These are phyloP conservation scores for Alectura lathami DNA, from an alignment of 2,113 vertebrate species.

Conservation along the genomic window DNA sequence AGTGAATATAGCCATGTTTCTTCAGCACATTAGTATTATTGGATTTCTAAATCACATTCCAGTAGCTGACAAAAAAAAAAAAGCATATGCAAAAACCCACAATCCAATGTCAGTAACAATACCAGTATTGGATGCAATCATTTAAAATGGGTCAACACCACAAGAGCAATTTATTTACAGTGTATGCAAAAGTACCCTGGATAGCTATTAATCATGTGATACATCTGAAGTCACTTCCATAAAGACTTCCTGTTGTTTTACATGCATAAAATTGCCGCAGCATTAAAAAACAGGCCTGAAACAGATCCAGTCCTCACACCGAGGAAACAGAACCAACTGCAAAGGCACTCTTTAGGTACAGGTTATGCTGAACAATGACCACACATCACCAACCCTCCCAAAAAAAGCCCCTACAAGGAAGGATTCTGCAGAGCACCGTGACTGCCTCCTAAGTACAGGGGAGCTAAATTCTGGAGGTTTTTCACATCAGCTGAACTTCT, in stretches of 20 bases:
- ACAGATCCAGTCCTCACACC: background rate
- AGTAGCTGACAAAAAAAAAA: slow-evolving; percentile 8
- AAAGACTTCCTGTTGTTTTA: background rate
- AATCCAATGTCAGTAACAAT: background rate
- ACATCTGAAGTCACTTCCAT: background rate
- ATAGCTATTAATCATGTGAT: background rate
- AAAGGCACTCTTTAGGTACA: background rate
- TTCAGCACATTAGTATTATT: slow-evolving; percentile 59
- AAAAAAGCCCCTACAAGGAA: background rate
- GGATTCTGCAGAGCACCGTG: background rate
- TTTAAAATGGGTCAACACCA: background rate
- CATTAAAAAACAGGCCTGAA: background rate
- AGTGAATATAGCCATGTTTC: slow-evolving; percentile 40
- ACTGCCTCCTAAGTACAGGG: no score
- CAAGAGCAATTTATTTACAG: background rate
- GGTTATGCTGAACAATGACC: no score
- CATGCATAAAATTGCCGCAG: background rate
- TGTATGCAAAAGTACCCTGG: background rate
- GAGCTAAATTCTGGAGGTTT: background rate
- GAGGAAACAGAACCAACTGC: background rate
- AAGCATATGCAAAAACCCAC: background rate
- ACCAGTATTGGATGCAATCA: background rate
- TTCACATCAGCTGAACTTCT: background rate
- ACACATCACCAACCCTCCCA: background rate
- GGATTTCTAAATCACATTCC: slow-evolving; percentile 59